A percentile compares a stretch with the other conserved stretches of the same genome.
phyloP scores from a whole-genome alignment of 2,797 vertebrate species.

The Gastrophryne carolinensis region DNA sequence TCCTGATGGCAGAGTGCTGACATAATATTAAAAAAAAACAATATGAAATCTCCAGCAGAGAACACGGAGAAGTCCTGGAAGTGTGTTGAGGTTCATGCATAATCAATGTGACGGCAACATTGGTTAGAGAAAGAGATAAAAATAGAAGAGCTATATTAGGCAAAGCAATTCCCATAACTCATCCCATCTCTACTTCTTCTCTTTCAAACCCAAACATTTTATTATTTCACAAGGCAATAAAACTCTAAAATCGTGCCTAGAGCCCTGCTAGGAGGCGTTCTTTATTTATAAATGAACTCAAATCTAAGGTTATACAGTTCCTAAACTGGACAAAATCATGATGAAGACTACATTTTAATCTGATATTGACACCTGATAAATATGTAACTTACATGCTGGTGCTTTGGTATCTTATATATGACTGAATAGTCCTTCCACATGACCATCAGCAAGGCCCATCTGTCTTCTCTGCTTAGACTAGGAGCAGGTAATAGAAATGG shows the following conservation, averaged over 20 bases:
- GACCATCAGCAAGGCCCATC: too few relatives aligned
- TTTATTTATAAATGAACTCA: background rate
- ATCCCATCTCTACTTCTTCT: constrained; percentile 26
- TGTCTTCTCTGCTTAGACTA: too few relatives aligned
- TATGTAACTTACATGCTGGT: too few relatives aligned
- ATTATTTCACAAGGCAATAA: constrained; percentile 4
- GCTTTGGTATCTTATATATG: too few relatives aligned
- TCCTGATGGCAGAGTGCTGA: background rate
- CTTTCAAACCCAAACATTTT: constrained; percentile 33
- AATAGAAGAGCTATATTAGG: constrained; percentile 46
- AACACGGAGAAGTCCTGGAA: constrained; percentile 8
- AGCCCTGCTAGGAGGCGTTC: too few relatives aligned
- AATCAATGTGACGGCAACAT: constrained; percentile 52
- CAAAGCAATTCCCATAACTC: constrained; percentile 49
- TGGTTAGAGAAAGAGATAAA: constrained; percentile 44
- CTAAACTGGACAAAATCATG: too few relatives aligned
- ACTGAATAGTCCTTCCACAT: too few relatives aligned
- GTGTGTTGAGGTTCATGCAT: constrained; percentile 44
- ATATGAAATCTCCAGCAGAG: constrained; percentile 35
- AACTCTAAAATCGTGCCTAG: background rate
- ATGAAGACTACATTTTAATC: too few relatives aligned
- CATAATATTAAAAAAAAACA: constrained; percentile 41
- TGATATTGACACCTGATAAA: too few relatives aligned
- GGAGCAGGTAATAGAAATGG: too few relatives aligned
- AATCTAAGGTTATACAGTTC: background rate